Base-by-base conservation (phyloP, 2,113 vertebrate genomes). In the Galeopterus variegatus region DNA sequence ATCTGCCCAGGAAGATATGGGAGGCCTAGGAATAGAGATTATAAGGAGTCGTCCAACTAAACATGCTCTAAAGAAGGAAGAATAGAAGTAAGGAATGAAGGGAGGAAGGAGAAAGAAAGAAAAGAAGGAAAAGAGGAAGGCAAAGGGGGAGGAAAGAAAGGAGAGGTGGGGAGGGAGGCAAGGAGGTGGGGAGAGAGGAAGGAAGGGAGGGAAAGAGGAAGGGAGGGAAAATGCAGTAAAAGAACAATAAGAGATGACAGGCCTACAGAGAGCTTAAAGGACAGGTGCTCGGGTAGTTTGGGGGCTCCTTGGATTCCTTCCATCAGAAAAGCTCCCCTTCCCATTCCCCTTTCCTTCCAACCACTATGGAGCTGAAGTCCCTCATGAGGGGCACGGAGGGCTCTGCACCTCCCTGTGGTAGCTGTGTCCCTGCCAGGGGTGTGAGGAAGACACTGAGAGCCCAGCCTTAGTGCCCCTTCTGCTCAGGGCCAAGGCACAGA, bases 311-410 rank as follows among this genome's bases (percentile, higher is more conserved):
- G 31, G 45, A 50, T 64, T 70, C 18, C 23, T 62, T 52, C 76
- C 14, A 62, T 45, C 67, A 88, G 82, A 70, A 91, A 87, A 86
- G 1, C 3, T 69, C n/a, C 36, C 76, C 14, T 21, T 31, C 45
- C 54, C 23, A 67, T 85, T 36, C 8, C 56, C 23, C 64, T n/a
- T 24, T 8, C 12, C 75, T 82, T 6, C 19, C 23, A 80, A 6
- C 12, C 28, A 5, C 33, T 45, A 5, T 60, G 70, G 41, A 41
- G 41, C 41, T 41, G 41, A 41, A 41, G 41, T 41, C 41, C 41
- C 41, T 41, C 41, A 41, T 41, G 41, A 41, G 41, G 41, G 41
- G 36, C 13, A 21, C 0, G 0, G 6, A 75, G 8, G 21, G 54
- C 10, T 28, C 24, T 13, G 6, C 8, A 54, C 19, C 12, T 62